These are phyloP conservation scores for Popillia japonica DNA, from an alignment of 1,140 invertebrate species.

Conservation along the genomic window DNA sequence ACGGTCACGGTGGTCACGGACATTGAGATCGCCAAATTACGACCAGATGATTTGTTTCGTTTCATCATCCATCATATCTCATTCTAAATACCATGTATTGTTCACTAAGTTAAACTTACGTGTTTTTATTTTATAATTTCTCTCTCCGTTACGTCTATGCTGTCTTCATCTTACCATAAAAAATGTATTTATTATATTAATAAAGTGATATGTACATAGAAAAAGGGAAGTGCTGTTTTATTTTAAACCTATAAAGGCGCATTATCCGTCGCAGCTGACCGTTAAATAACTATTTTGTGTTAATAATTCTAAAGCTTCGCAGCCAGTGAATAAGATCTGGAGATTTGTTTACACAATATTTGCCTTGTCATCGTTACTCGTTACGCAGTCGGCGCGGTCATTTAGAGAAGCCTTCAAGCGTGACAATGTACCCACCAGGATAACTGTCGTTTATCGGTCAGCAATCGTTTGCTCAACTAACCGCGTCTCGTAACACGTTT, in stretches of 20 bases:
- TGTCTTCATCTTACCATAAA: constrained; percentile 8
- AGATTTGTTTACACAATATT: not conserved
- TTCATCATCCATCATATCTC: constrained; percentile 8
- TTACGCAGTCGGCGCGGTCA: not conserved
- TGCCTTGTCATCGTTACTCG: not conserved
- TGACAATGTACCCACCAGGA: not conserved
- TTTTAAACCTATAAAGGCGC: not conserved
- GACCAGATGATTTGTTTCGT: not conserved
- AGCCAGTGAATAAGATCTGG: not conserved
- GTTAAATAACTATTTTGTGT: too few relatives aligned
- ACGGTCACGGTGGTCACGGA: constrained; percentile 31
- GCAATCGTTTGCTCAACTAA: not conserved
- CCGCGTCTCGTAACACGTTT: not conserved
- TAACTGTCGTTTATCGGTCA: not conserved
- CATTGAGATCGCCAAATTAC: not conserved
- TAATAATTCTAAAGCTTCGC: too few relatives aligned
- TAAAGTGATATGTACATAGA: constrained; percentile 35
- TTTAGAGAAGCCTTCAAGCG: not conserved
- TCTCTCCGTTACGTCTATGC: not conserved
- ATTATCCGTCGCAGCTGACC: too few relatives aligned
- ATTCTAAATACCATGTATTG: constrained; percentile 9
- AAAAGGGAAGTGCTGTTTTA: not conserved
- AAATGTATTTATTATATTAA: constrained; percentile 36
- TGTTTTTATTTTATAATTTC: constrained; percentile 16
- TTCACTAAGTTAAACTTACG: constrained; percentile 27